These are phyloP conservation scores for Palythoa heliodiscus DNA, from an alignment of 92 coral and sea anemone genomes.

Conservation along the genomic window DNA sequence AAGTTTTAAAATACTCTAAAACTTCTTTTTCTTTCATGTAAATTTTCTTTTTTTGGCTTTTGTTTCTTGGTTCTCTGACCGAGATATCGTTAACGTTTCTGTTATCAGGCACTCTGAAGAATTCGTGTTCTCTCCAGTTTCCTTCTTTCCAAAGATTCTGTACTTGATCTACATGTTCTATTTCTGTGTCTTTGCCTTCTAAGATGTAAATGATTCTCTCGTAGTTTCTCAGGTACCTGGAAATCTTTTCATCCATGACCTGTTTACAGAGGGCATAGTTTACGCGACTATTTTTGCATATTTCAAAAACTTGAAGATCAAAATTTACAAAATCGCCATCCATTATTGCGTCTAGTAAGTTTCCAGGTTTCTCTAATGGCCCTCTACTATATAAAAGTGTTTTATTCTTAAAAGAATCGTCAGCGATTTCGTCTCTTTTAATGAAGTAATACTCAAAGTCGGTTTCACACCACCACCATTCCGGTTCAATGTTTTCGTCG, in stretches of 20 bases:
- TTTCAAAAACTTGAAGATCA: too few relatives aligned
- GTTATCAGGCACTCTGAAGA: background rate
- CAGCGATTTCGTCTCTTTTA: background rate
- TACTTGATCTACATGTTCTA: too few relatives aligned
- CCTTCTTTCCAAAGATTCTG: background rate
- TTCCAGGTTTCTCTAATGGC: background rate
- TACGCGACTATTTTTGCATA: background rate
- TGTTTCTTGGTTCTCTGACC: too few relatives aligned
- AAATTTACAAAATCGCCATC: background rate
- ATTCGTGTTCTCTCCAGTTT: background rate
- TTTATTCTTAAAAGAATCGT: too few relatives aligned
- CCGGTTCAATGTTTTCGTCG: too few relatives aligned
- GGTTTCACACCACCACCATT: background rate
- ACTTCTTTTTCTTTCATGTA: background rate
- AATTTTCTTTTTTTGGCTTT: too few relatives aligned
- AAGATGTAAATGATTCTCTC: background rate
- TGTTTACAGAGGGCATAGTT: background rate
- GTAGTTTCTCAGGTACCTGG: background rate
- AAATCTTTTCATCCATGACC: background rate
- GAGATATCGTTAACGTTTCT: too few relatives aligned
- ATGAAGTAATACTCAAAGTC: background rate
- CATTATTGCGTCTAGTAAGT: background rate
- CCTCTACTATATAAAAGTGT: background rate
- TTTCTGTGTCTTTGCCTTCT: background rate
- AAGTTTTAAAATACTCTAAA: background rate